phyloP scores from a whole-genome alignment of 2,888 invertebrate species.

The Stratiomys singularior region DNA sequence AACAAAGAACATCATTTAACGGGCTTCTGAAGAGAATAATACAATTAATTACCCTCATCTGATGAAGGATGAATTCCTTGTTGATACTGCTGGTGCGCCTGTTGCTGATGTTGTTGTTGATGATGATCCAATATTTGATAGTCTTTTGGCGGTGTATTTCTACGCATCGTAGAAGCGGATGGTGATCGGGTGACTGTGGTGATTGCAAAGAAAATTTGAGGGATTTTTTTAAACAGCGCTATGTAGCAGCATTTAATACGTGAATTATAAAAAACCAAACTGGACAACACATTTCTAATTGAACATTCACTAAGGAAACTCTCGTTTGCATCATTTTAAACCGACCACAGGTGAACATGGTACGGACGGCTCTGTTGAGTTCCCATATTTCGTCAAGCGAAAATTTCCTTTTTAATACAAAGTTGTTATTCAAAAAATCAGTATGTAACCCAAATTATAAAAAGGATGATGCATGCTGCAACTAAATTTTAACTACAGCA shows the following conservation, averaged over 20 bases:
- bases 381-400: not conserved
- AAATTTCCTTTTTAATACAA: too few relatives aligned
- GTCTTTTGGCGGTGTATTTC: slow-evolving; percentile 61
- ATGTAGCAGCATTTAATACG: slow-evolving; percentile 35
- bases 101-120: too few relatives aligned
- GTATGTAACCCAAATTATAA: not conserved
- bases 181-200: slow-evolving; percentile 56
- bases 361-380: not conserved
- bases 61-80: slow-evolving; percentile 53
- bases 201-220: not conserved
- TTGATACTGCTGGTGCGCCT: slow-evolving; percentile 48
- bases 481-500: not conserved
- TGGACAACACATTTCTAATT: slow-evolving; percentile 44
- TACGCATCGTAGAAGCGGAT: slow-evolving; percentile 57
- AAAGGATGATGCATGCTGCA: not conserved
- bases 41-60: slow-evolving; percentile 61
- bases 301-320: slow-evolving; percentile 33
- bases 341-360: not conserved
- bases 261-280: slow-evolving; percentile 52
- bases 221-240: too few relatives aligned
- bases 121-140: slow-evolving; percentile 57
- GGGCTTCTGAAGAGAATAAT: not conserved
- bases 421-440: not conserved
- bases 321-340: not conserved
- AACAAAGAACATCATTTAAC: not conserved